Evolutionary conservation across 2,113 vertebrate genomes (phyloP), one percentile per base, ranked within the genome.

Genomic region (Strigops habroptila): DNA sequence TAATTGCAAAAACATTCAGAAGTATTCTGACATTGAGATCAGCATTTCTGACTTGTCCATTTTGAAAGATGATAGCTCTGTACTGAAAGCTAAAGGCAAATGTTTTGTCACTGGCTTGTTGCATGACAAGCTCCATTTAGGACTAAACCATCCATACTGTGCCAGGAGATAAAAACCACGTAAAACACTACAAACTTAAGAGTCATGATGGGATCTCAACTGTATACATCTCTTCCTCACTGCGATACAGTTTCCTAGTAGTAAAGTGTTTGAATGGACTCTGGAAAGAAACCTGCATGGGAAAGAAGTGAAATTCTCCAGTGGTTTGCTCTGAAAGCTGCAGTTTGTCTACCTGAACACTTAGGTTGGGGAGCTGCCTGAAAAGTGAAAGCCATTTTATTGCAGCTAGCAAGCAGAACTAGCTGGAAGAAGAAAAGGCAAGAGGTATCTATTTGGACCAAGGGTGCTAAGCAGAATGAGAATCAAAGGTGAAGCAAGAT

Each of bases 71-170:
- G 68, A 90, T 68, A 83, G 43, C 43, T 88, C 86, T 73, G 43
- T 52, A 46, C 12, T 62, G 57, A 90, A 95, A 93, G 57, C 48
- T 90, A 57, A 97, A 92, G 77, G 80, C 60, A 83, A 94, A 83
- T 52, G 76, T 88, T 96, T 93, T 88, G 79, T 93, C 90, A 83
- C 53, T 74, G 91, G 70, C 85, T 93, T 90, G 93, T 93, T 95
- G 82, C 71, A 70, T 94, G 93, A 81, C 93, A 91, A 91, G 94
- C 79, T 90, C 90, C 64, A 93, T 94, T 96, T 94, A 94, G 79
- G 80, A 90, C 80, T 95, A 94, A 94, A 96, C 73, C 82, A 93
- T 67, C 93, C 17, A 0, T 94, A 55, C 62, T 78, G 30, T 65
- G 76, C 53, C 76, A 78, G 59, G 86, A 93, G 79, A 94, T 24